phyloP scores from a whole-genome alignment of 2,113 vertebrate genomes.

The Electrona antarctica region DNA sequence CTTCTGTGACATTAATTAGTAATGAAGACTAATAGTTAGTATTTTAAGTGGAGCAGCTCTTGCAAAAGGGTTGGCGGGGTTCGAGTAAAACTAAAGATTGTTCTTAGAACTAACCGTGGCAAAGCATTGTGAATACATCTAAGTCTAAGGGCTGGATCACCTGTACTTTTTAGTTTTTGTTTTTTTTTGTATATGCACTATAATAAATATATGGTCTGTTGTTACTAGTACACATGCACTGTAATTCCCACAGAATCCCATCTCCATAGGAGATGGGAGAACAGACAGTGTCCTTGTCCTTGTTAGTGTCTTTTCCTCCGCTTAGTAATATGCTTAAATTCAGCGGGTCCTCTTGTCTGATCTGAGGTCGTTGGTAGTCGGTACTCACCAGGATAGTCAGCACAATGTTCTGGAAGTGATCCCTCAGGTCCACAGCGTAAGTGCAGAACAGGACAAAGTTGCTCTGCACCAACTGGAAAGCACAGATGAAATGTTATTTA shows the following conservation, averaged over 20 bases:
- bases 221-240: neutral
- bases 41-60: neutral
- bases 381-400: constrained; percentile 91
- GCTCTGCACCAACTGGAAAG: constrained; percentile 88
- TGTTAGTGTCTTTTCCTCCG: too few relatives aligned
- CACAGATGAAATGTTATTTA: constrained; percentile 49
- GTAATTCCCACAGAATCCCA: neutral
- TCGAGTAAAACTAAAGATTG: too few relatives aligned
- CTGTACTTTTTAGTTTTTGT: too few relatives aligned
- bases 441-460: constrained; percentile 97
- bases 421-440: constrained; percentile 85
- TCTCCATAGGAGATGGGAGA: neutral
- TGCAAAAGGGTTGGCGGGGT: too few relatives aligned
- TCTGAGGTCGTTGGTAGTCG: too few relatives aligned
- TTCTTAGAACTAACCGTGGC: too few relatives aligned
- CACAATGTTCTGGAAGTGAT: constrained; percentile 93
- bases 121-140: too few relatives aligned
- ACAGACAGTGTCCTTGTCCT: neutral
- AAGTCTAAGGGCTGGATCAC: too few relatives aligned
- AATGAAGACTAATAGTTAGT: neutral
- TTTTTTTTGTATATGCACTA: neutral
- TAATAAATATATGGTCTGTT: neutral
- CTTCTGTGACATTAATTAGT: neutral
- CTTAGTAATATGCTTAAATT: too few relatives aligned
- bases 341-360: too few relatives aligned